Evolutionary conservation across 1,140 invertebrate genomes (phyloP).

Genomic region (Drosophila melanica): DNA sequence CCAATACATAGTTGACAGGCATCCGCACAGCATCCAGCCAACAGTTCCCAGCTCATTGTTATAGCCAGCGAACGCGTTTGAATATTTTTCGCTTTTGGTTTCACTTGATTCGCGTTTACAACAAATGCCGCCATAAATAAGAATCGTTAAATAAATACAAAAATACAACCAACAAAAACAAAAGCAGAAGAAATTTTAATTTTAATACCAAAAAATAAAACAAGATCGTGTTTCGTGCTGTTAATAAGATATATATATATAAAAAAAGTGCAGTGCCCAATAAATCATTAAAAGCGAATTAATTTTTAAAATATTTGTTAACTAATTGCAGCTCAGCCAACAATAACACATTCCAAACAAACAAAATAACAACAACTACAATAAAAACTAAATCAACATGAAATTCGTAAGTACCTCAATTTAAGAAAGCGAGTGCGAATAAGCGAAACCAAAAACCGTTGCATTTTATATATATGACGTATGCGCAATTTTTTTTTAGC

Average conservation of each 20-base stretch:
- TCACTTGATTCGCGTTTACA: constrained; percentile 28
- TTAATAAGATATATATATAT: neutral
- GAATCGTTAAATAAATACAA: neutral
- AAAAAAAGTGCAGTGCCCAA: constrained; percentile 57
- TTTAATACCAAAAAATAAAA: constrained; percentile 19
- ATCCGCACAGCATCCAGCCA: constrained; percentile 29
- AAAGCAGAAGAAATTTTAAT: constrained; percentile 26
- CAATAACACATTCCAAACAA: constrained; percentile 17
- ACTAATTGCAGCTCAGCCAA: constrained; percentile 70
- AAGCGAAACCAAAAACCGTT: neutral
- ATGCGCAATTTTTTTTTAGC: constrained; percentile 31
- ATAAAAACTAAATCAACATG: constrained; percentile 68
- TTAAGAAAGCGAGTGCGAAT: constrained; percentile 16
- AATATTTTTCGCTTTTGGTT: constrained; percentile 21
- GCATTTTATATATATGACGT: constrained; percentile 31
- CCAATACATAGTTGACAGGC: constrained; percentile 22
- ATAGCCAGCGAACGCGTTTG: constrained; percentile 8
- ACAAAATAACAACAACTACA: constrained; percentile 12
- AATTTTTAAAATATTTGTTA: constrained; percentile 71
- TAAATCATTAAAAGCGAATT: constrained; percentile 47
- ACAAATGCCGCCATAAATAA: constrained; percentile 17
- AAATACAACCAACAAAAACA: neutral
- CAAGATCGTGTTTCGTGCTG: constrained; percentile 11
- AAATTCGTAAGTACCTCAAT: constrained; percentile 77
- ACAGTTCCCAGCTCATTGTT: constrained; percentile 38